Percentiles rank a stretch among this genome's conserved stretches.
Evolutionary conservation across 2,113 vertebrate species (phyloP).

Genomic region (Dendropsophus ebraccatus): DNA sequence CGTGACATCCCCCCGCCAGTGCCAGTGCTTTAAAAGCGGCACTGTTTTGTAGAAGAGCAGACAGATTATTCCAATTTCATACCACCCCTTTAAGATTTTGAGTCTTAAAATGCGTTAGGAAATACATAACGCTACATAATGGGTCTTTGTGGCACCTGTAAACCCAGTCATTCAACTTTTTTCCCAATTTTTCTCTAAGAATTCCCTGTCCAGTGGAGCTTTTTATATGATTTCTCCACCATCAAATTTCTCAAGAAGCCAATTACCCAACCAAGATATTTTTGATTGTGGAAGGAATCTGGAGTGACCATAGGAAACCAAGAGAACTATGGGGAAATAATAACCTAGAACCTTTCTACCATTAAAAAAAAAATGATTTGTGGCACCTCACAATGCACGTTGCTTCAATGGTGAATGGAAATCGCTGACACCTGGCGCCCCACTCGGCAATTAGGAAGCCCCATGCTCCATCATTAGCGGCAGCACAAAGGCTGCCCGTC

Average conservation of each 20-base stretch:
- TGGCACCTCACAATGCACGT: neutral
- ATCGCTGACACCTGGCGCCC: neutral
- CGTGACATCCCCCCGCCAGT: too few species aligned
- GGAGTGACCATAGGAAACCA: constrained; percentile 4
- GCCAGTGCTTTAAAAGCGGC: too few species aligned
- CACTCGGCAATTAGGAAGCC: neutral
- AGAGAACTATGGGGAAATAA: neutral
- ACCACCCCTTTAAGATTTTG: too few species aligned
- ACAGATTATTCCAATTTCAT: too few species aligned
- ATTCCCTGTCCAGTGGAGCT: neutral
- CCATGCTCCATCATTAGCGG: neutral
- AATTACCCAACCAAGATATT: neutral
- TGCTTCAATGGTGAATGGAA: constrained; percentile 3
- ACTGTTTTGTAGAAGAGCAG: too few species aligned
- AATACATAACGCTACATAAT: too few species aligned
- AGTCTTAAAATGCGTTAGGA: too few species aligned
- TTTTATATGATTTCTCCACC: neutral
- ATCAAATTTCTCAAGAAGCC: neutral
- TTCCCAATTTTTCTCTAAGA: neutral
- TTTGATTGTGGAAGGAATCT: neutral
- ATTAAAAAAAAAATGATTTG: constrained; percentile 18
- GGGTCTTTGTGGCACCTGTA: neutral
- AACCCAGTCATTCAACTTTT: neutral
- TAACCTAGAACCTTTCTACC: constrained; percentile 4
- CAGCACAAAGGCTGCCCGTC: neutral